Conservation (phyloP, 2,797 vertebrate genomes). For the Chrosomus eos region DNA sequence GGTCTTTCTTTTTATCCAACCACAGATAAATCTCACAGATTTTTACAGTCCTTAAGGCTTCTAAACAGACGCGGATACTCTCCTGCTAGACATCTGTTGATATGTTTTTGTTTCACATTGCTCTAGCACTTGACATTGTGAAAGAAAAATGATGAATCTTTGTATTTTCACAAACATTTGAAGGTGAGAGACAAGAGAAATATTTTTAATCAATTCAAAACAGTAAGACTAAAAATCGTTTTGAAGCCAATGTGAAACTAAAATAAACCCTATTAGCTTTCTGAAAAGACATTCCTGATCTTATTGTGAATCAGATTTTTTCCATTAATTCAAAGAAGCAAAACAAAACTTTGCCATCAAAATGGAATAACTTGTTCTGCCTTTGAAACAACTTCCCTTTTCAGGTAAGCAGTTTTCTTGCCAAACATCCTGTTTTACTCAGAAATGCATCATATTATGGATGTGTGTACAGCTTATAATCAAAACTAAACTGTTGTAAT, state of each 20-base stretch:
- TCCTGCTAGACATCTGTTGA: constrained; percentile 29
- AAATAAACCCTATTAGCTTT: background rate
- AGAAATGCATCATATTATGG: background rate
- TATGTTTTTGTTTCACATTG: background rate
- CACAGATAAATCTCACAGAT: constrained; percentile 28
- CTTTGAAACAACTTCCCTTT: background rate
- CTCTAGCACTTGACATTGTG: background rate
- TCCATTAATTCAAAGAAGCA: background rate
- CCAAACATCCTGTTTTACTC: background rate
- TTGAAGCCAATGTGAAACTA: background rate
- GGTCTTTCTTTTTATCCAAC: constrained; percentile 23
- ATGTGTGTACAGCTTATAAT: background rate
- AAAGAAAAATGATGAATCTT: background rate
- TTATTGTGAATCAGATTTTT: background rate
- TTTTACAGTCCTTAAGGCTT: constrained; percentile 1
- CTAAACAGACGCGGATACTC: background rate
- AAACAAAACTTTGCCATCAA: background rate
- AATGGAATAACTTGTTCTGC: background rate
- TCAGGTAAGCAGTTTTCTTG: background rate
- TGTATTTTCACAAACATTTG: background rate
- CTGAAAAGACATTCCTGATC: background rate
- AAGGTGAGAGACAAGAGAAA: background rate
- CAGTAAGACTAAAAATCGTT: background rate
- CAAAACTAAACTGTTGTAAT: background rate
- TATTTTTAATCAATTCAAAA: background rate